A percentile compares a stretch with the other conserved stretches of the same genome.
Evolutionary conservation across 1,140 invertebrate genomes (phyloP).

Genomic region (Aphaenogaster ashmeadi): DNA sequence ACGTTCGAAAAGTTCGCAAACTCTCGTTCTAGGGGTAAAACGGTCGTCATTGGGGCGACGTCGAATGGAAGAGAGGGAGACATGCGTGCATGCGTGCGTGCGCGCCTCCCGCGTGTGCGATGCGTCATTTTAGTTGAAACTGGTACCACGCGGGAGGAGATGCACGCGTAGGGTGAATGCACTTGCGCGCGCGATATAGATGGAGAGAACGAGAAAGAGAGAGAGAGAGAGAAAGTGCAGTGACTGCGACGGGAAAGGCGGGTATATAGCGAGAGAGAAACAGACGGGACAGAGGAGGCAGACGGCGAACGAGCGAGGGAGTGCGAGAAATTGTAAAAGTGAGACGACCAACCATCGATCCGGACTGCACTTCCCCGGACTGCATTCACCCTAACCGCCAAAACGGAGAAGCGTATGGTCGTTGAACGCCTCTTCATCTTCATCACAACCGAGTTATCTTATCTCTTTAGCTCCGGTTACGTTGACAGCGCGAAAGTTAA

Average conservation of each 20-base stretch:
- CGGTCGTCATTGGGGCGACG: conserved; percentile 23
- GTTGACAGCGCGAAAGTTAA: conserved; percentile 11
- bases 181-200: conserved; percentile 60
- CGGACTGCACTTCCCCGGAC: conserved; percentile 60
- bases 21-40: conserved; percentile 4
- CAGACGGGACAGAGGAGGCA: conserved; percentile 9
- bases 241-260: conserved; percentile 10
- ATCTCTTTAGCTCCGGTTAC: not conserved
- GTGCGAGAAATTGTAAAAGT: conserved; percentile 75
- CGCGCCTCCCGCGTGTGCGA: conserved; percentile 29
- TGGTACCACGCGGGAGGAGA: conserved; percentile 53
- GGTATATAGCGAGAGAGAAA: conserved; percentile 55
- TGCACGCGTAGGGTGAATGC: conserved; percentile 76
- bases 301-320: conserved; percentile 37
- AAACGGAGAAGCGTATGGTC: conserved; percentile 72
- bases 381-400: conserved; percentile 57
- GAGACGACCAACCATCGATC: conserved; percentile 75
- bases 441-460: conserved; percentile 39
- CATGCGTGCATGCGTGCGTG: conserved; percentile 33
- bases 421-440: conserved; percentile 67
- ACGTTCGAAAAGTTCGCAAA: conserved; percentile 12
- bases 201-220: conserved; percentile 10
- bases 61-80: not conserved
- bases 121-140: conserved; percentile 53
- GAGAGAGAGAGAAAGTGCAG: not conserved